Base-by-base conservation (phyloP, 92 coral and sea anemone genomes). In the Chrysogorgia sp. region DNA sequence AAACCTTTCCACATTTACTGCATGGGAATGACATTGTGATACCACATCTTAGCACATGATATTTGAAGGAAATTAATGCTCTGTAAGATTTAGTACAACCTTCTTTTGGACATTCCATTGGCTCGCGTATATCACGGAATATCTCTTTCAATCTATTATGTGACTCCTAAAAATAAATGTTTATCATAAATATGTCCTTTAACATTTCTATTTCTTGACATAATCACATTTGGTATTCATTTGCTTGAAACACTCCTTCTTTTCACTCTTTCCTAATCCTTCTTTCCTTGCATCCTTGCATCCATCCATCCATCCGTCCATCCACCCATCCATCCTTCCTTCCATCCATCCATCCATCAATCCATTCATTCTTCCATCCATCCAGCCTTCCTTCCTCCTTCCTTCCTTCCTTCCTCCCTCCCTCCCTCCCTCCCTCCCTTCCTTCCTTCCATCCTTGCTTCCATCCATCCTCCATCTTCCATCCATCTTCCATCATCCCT, bases 1-100 rank as follows among this genome's bases (percentile, higher is more conserved):
- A 89, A 34, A 26, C 82, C 60, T 89, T 89, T 2, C 81, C 82
- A 68, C 93, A 89, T 1, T 50, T 25, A 15, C 86, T 88, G 71
- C 93, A 89, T 1, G 47, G n/a, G 32, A 89, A 79, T 6, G 53
- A 47, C n/a, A 47, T 47, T 47, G 7, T 15, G 2, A 7, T 2
- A 6, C 53, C 53, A 47, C 53, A 47, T 47, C 53, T 47, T 47
- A n/a, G 2, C n/a, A 15, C 53, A n/a, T 47, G 53, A 15, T 47
- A 47, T n/a, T 47, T 47, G n/a, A 6, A 47, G 15, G 53, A 47
- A 7, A 47, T 47, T 15, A 47, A 15, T 2, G 2, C 2, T 15
- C 53, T 7, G 53, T 47, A 47, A 6, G 53, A 6, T 47, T 47
- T 47, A 7, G 10, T 47, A 15, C 53, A 47, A 47, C 53, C 53